A percentile compares a stretch with the other conserved stretches of the same genome.
Evolutionary conservation across 2,113 vertebrate species (phyloP).

Genomic region (Campylomormyrus numenius): DNA sequence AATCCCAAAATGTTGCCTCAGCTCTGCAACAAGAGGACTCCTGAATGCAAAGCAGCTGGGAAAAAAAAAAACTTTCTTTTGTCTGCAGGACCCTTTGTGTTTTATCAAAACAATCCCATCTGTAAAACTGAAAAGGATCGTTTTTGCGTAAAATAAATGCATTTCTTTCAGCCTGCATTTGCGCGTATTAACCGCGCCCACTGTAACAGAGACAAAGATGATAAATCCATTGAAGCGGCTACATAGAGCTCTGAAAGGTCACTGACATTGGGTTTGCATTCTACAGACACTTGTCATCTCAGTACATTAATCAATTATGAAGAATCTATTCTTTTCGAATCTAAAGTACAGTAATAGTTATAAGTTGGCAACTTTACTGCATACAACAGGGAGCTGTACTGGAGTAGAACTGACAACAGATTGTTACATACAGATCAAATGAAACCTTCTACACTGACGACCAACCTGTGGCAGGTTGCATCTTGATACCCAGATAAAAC

Average conservation of each 20-base stretch:
- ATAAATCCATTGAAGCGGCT: no score
- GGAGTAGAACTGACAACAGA: background rate
- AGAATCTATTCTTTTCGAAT: background rate
- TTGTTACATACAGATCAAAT: background rate
- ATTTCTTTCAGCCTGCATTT: background rate
- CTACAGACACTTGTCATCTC: background rate
- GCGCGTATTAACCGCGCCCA: background rate
- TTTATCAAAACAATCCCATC: background rate
- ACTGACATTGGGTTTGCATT: background rate
- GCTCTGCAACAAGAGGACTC: background rate
- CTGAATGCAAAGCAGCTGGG: background rate
- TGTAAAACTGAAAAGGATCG: background rate
- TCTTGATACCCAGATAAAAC: conserved; percentile 8
- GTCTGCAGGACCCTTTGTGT: background rate
- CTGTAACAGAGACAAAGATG: background rate
- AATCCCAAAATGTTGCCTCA: background rate
- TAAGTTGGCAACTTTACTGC: background rate
- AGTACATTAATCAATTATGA: background rate
- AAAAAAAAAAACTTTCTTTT: background rate
- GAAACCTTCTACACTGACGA: background rate
- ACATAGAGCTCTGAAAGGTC: background rate
- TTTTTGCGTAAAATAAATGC: background rate
- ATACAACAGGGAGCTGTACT: background rate
- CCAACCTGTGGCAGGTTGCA: conserved; percentile 2
- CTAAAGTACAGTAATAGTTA: background rate